Base-by-base conservation (phyloP, 2,113 vertebrate genomes). In the Castor canadensis region DNA sequence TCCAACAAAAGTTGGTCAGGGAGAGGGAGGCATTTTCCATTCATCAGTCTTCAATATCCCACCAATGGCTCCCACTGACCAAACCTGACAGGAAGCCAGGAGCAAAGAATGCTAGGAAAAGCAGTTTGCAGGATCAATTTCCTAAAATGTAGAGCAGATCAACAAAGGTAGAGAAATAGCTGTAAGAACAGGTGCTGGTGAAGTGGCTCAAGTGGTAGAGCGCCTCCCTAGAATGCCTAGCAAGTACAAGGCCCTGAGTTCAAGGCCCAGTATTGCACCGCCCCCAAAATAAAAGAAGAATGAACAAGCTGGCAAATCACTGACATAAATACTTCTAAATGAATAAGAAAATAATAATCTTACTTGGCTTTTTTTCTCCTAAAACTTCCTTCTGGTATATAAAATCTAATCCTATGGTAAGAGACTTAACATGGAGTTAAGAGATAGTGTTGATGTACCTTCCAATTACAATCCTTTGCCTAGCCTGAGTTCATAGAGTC, bases 341-440 rank as follows among this genome's bases (percentile, higher is more conserved):
- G 1, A 38, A 72, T 85, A 54, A 85, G 64, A 32, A 56, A 2
- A 69, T 20, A 86, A 72, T 47, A 49, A 89, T 32, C 54, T 85
- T 24, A 94, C 54, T 86, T 86, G 22, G 24, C 17, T 71, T 96
- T 77, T 64, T 45, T 84, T 91, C 82, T 19, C 20, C 11, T 81
- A 76, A 89, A 82, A 54, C 15, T 83, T 12, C 5, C 22, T 88
- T 15, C 19, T 11, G 8, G 3, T 87, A 62, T 43, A 60, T 20
- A 83, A 80, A 87, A n/a, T 67, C 17, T 64, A 87, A 84, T 52
- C 35, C 84, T 40, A 69, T 66, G 2, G 22, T 49, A 20, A 96
- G 30, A 75, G 22, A 71, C 0, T 38, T 67, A 64, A 83, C 40
- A 22, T 19, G 6, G 19, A 64, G 43, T 88, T 75, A 56, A 79